These are phyloP conservation scores for Brenthis hecate DNA, from an alignment of 2,888 invertebrate genomes.

Conservation along the genomic window DNA sequence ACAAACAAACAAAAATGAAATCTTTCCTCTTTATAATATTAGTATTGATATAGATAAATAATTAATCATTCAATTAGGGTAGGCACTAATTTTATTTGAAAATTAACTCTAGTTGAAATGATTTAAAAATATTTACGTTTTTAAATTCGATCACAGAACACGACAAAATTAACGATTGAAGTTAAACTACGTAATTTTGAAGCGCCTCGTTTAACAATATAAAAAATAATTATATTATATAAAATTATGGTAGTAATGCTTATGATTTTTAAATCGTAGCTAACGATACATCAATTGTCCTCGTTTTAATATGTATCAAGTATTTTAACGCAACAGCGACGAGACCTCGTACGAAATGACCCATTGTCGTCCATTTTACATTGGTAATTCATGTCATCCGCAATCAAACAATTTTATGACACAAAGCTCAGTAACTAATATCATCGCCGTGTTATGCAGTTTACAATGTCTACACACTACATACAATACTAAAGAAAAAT, in stretches of 20 bases:
- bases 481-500: too few relatives aligned
- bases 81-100: too few relatives aligned
- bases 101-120: too few relatives aligned
- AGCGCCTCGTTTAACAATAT: too few relatives aligned
- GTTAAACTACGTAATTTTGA: too few relatives aligned
- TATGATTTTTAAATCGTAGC: background rate
- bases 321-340: constrained; percentile 20
- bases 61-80: too few relatives aligned
- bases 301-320: constrained; percentile 13
- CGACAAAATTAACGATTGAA: too few relatives aligned
- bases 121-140: too few relatives aligned
- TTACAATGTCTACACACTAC: background rate
- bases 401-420: constrained; percentile 9
- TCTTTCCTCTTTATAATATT: too few relatives aligned
- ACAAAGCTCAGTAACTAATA: background rate
- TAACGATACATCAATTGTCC: background rate
- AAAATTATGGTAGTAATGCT: background rate
- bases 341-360: constrained; percentile 25
- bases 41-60: too few relatives aligned
- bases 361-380: constrained; percentile 26
- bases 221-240: background rate
- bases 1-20: too few relatives aligned
- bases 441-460: background rate
- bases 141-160: too few relatives aligned
- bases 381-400: constrained; percentile 11